These are phyloP conservation scores for Larimichthys crocea DNA, from an alignment of 2,113 vertebrate species.

Conservation along the genomic window DNA sequence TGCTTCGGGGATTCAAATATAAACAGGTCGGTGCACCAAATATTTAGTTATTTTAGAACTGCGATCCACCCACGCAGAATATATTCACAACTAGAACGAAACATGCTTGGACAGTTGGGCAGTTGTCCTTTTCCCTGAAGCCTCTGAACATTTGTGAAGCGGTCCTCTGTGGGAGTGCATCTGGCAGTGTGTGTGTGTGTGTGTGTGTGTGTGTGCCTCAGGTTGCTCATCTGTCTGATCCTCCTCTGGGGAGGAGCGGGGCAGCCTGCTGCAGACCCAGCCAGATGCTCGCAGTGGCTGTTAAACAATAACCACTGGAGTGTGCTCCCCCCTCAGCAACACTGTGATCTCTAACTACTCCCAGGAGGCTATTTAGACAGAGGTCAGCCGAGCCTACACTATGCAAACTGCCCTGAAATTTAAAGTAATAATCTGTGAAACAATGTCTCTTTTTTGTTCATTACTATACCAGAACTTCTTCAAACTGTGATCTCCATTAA, in stretches of 20 bases:
- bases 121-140: neutral
- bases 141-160: conserved; percentile 18
- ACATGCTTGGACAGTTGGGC: conserved; percentile 13
- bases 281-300: conserved; percentile 70
- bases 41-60: neutral
- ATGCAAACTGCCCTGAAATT: conserved; percentile 42
- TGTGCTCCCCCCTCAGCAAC: conserved; percentile 49
- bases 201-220: conserved; percentile 36
- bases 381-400: conserved; percentile 17
- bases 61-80: neutral
- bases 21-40: neutral
- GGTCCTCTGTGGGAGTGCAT: conserved; percentile 32
- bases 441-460: neutral
- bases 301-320: conserved; percentile 72
- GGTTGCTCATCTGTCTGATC: conserved; percentile 70
- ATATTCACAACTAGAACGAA: neutral
- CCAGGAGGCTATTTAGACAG: conserved; percentile 25
- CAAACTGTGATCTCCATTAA: neutral
- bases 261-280: conserved; percentile 26
- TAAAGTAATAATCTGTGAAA: conserved; percentile 17
- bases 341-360: conserved; percentile 37
- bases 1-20: neutral
- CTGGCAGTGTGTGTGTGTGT: conserved; percentile 35
- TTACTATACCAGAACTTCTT: neutral
- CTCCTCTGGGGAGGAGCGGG: conserved; percentile 52